Evolutionary conservation across 2,888 invertebrate genomes (phyloP), one percentile per base, ranked within the genome.

Genomic region (Catocala sponsa): DNA sequence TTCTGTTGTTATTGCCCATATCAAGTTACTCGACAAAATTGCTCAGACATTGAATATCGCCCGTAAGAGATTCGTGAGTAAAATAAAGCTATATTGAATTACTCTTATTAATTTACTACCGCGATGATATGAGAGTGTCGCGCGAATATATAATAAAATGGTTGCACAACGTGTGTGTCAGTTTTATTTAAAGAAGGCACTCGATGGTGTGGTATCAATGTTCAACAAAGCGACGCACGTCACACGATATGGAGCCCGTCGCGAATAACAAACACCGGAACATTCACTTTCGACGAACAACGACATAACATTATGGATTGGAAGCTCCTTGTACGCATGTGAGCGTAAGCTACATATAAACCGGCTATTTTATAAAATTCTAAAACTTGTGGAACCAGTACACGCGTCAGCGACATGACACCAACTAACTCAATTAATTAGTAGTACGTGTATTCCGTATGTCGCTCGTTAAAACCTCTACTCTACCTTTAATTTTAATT

Each of bases 281-380:
- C 91, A 84, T 91, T 94, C 93, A 91, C 94, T 94, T 94, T 94
- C 94, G 84, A 88, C 84, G 83, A 85, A 81, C 79, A 79, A 81
- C 85, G 82, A 83, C 82, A 83, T 84, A 82, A 84, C 83, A 83
- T 82, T 82, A 84, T 81, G 78, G 80, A 84, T 83, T 80, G 75
- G 73, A 79, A 66, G 68, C 66, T 65, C 59, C 62, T 52, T 63
- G 74, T 76, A 70, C 69, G 70, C 76, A 80, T 80, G 73, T 72
- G 69, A 70, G 63, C 55, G 46, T 68, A 72, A 74, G 65, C 70
- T 65, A 69, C 72, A 72, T 70, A 61, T 56, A 54, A 85, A 86
- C 85, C 72, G 75, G 83, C 78, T 72, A 62, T 73, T 72, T 64
- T 46, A 57, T 70, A 50, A 56, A 74, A 68, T 69, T 82, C 70